Evolutionary conservation across 2,888 invertebrate genomes (phyloP).

Genomic region (Venustoraphidia nigricollis): DNA sequence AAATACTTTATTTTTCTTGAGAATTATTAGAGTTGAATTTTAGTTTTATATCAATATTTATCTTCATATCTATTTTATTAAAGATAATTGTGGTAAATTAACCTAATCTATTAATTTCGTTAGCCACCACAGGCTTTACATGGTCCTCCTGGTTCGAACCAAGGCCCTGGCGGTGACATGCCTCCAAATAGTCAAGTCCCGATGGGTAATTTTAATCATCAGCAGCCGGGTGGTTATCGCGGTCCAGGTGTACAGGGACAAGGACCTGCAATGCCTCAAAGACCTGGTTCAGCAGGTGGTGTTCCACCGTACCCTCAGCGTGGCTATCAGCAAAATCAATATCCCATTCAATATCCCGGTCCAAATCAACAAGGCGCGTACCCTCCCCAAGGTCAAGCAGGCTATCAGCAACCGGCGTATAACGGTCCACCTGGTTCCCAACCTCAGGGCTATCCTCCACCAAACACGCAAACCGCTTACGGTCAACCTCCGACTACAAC

Average conservation of each 20-base stretch:
- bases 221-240: slow-evolving; percentile 24
- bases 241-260: slow-evolving; percentile 32
- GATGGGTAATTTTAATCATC: slow-evolving; percentile 28
- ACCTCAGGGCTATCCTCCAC: slow-evolving; percentile 49
- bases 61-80: not conserved
- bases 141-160: slow-evolving; percentile 1
- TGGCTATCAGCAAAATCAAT: slow-evolving; percentile 51
- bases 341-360: slow-evolving; percentile 41
- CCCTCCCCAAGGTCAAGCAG: slow-evolving; percentile 46
- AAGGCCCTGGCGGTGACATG: slow-evolving; percentile 15
- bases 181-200: slow-evolving; percentile 25
- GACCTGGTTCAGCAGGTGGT: slow-evolving; percentile 39
- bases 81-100: not conserved
- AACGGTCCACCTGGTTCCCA: slow-evolving; percentile 47
- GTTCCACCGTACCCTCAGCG: slow-evolving; percentile 50
- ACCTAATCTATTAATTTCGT: not conserved
- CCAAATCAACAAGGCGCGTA: slow-evolving; percentile 35
- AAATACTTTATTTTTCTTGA: no score
- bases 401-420: slow-evolving; percentile 47
- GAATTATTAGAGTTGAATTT: not conserved
- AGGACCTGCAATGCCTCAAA: slow-evolving; percentile 34
- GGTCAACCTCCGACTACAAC: slow-evolving; percentile 43
- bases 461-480: slow-evolving; percentile 38
- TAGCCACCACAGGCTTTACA: slow-evolving; percentile 7
- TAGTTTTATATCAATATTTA: not conserved